Evolutionary conservation across 92 coral and sea anemone genomes (phyloP).

Genomic region (Heliopora coerulea): DNA sequence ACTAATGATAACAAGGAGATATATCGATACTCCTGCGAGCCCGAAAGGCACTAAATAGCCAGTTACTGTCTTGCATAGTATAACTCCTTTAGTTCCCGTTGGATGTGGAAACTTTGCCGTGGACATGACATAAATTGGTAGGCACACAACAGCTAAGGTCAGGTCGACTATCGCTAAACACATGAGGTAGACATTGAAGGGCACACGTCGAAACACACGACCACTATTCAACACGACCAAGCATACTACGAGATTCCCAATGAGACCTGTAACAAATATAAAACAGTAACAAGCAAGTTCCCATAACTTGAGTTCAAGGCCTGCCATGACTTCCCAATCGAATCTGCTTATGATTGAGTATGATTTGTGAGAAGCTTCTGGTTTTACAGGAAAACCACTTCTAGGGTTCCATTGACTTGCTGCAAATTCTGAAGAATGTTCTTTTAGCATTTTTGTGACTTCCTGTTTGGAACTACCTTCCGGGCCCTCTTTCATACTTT

Average conservation of each 20-base stretch:
- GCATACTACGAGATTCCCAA: constrained; percentile 6
- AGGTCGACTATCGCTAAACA: constrained; percentile 15
- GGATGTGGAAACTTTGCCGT: constrained; percentile 3
- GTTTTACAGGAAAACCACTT: too few relatives aligned
- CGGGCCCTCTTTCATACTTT: too few relatives aligned
- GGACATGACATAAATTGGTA: constrained; percentile 6
- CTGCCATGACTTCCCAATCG: too few relatives aligned
- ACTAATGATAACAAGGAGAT: constrained; percentile 8
- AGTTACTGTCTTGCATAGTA: neutral
- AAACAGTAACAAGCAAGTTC: constrained; percentile 17
- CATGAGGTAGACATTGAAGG: constrained; percentile 31
- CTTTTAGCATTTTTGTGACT: too few relatives aligned
- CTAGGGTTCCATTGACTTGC: too few relatives aligned
- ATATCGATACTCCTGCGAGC: constrained; percentile 19
- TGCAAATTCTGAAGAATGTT: too few relatives aligned
- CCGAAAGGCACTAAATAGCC: constrained; percentile 1
- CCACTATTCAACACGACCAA: constrained; percentile 10
- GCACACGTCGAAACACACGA: neutral
- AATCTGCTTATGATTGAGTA: too few relatives aligned
- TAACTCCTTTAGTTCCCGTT: neutral
- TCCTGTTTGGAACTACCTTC: too few relatives aligned
- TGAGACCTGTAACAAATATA: constrained; percentile 7
- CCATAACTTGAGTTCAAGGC: neutral
- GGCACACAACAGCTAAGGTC: neutral
- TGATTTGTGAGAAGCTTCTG: too few relatives aligned